Evolutionary conservation across 1,140 invertebrate genomes (phyloP), one percentile per base, ranked within the genome.

Genomic region (Chironomus striatipennis): DNA sequence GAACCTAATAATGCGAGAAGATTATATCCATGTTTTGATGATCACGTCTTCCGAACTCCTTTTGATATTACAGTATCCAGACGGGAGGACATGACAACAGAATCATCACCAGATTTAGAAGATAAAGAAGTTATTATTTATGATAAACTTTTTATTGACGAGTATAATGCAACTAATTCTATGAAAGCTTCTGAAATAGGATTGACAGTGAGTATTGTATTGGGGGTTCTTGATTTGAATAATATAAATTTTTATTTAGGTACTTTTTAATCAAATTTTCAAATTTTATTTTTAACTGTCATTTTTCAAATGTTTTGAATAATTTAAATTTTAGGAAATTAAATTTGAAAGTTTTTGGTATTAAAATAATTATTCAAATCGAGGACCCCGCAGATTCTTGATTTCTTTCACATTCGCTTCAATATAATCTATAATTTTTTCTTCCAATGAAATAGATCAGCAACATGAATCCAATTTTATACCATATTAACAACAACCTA

Each of bases 31-130:
- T 70, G 65, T 7, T 70, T 70, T 70, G 65, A 70, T 70, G 65
- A 70, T 20, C 65, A 70, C 18, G 10, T 70, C 6, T 70, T 70
- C 20, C 0, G 65, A 70, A 70, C 65, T 8, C 65, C 65, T 21
- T 70, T 70, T 70, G 65, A 70, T 20, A 70, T 70, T 6, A 70
- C 65, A 9, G 20, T 70, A 8, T 70, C 65, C 3, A 70, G 65
- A 70, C 65, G 65, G n/a, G 65, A 70, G 20, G 65, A 70, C 18
- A 70, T 70, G 65, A 70, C 65, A 70, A 70, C 65, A 20, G 65
- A 70, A 70, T 70, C 65, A 21, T 70, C 65, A 20, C 65, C 65
- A 18, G 65, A 70, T 70, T 70, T 70, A 70, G 65, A 70, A 70
- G 65, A 70, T 20, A 70, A 70, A 21, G 65, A 70, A 70, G 18